Percentiles rank a stretch among this genome's conserved stretches.
These are phyloP conservation scores for Cheirogaleus major DNA, from an alignment of 2,797 vertebrate species.

Conservation along the genomic window DNA sequence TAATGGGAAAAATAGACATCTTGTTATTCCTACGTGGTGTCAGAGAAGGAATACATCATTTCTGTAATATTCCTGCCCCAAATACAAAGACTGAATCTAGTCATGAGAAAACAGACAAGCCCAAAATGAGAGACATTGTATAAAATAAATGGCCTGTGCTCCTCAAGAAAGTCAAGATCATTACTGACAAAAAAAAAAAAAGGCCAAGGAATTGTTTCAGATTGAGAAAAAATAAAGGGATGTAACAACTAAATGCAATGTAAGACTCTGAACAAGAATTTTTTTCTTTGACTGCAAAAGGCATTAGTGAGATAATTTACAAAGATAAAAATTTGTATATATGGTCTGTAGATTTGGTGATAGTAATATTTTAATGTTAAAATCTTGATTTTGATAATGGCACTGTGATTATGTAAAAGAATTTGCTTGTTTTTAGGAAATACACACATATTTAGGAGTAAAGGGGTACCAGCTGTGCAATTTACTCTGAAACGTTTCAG, in stretches of 20 bases:
- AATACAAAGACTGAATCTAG: not conserved
- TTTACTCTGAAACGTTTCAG: not conserved
- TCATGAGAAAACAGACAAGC: not conserved
- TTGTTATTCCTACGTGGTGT: rapidly evolving
- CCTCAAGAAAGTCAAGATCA: not conserved
- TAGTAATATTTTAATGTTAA: not conserved
- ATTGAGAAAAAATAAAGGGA: not conserved
- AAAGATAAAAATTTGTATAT: not conserved
- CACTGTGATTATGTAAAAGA: not conserved
- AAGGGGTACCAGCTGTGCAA: not conserved
- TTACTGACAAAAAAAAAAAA: not conserved
- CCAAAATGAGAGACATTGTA: not conserved
- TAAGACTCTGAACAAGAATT: not conserved
- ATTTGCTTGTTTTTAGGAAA: conserved; percentile 25
- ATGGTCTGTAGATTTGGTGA: not conserved
- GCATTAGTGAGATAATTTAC: not conserved
- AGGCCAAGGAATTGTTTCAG: not conserved
- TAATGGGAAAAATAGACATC: not conserved
- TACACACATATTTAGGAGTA: not conserved
- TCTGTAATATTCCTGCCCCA: not conserved
- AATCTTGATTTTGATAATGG: not conserved
- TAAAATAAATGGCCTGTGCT: not conserved
- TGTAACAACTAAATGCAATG: not conserved
- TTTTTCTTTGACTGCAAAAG: not conserved
- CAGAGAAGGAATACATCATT: not conserved